These are phyloP conservation scores for Papilio helenus DNA, from an alignment of 1,140 invertebrate genomes.

Conservation along the genomic window DNA sequence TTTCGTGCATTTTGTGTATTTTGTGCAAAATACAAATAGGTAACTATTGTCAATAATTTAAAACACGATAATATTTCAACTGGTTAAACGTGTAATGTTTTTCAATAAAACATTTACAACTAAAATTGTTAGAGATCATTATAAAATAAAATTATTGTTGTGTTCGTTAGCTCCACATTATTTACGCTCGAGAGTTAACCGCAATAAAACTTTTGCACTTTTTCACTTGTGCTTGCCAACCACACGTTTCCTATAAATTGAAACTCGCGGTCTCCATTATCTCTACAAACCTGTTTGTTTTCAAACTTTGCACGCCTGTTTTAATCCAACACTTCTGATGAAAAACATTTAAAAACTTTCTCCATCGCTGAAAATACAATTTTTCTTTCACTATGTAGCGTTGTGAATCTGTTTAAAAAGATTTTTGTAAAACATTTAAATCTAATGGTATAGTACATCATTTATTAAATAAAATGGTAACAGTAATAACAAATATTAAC, in stretches of 20 bases:
- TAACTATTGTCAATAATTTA: not conserved
- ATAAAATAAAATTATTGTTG: slow-evolving; percentile 19
- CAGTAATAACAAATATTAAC: not conserved
- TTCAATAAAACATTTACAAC: too few species aligned
- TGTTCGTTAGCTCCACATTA: slow-evolving; percentile 24
- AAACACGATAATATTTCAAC: not conserved
- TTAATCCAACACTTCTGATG: slow-evolving; percentile 34
- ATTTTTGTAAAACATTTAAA: too few species aligned
- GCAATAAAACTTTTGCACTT: slow-evolving; percentile 59
- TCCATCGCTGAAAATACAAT: not conserved
- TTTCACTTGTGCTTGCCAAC: slow-evolving; percentile 62
- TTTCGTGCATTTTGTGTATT: not conserved
- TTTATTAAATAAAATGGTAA: not conserved
- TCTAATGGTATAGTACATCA: too few species aligned
- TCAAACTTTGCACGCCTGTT: slow-evolving; percentile 54
- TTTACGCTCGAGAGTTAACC: slow-evolving; percentile 23
- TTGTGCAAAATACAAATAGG: not conserved
- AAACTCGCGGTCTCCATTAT: slow-evolving; percentile 66
- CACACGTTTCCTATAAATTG: slow-evolving; percentile 61
- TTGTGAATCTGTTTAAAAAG: not conserved
- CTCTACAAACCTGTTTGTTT: slow-evolving; percentile 61
- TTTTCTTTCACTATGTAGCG: not conserved
- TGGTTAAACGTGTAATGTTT: too few species aligned
- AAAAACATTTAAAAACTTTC: slow-evolving; percentile 27
- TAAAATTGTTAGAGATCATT: not conserved